A percentile compares a stretch with the other conserved stretches of the same genome.
phyloP scores from a whole-genome alignment of 2,888 invertebrate species.

The Ectropis crepuscularia region DNA sequence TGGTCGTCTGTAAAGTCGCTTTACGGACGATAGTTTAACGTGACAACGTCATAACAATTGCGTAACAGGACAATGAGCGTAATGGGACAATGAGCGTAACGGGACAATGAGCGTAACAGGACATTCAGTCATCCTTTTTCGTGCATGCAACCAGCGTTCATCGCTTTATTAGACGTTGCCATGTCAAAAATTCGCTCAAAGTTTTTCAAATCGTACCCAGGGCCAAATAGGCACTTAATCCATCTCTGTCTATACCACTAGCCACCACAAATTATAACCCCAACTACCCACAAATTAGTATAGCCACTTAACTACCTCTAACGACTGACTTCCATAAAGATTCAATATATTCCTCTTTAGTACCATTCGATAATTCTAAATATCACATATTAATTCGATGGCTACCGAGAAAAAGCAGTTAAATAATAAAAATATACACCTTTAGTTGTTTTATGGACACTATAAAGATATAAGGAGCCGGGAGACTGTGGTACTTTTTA shows the following conservation, averaged over 20 bases:
- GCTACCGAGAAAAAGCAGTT: slow-evolving; percentile 55
- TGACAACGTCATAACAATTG: too few relatives aligned
- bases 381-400: slow-evolving; percentile 57
- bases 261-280: slow-evolving; percentile 5
- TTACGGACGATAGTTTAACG: too few relatives aligned
- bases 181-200: too few relatives aligned
- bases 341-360: slow-evolving; percentile 41
- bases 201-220: too few relatives aligned
- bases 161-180: too few relatives aligned
- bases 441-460: slow-evolving; percentile 47
- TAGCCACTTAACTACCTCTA: slow-evolving; percentile 24
- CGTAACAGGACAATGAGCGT: too few relatives aligned
- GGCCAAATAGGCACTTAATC: neutral
- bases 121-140: too few relatives aligned
- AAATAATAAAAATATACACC: slow-evolving; percentile 50
- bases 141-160: too few relatives aligned
- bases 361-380: slow-evolving; percentile 47
- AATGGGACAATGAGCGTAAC: too few relatives aligned
- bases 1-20: too few relatives aligned
- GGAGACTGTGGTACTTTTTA: slow-evolving; percentile 34
- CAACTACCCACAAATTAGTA: slow-evolving; percentile 27
- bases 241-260: neutral
- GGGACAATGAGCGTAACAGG: too few relatives aligned
- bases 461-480: slow-evolving; percentile 57
- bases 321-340: slow-evolving; percentile 22